Evolutionary conservation across 2,888 invertebrate genomes (phyloP), one percentile per base, ranked within the genome.

Genomic region (Eupithecia pulchellata): DNA sequence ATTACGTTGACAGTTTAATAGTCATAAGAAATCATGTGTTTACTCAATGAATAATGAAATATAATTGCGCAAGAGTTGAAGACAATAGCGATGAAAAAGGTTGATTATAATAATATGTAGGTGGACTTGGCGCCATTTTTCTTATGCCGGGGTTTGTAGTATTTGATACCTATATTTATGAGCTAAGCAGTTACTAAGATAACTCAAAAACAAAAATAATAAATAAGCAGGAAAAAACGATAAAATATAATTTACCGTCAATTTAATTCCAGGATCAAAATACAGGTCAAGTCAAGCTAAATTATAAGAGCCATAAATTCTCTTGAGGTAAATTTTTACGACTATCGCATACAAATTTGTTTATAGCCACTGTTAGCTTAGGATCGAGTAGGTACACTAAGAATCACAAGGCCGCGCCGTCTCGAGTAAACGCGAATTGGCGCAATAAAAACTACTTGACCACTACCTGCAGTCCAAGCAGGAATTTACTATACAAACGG

Each of bases 291-390:
- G 27, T 61, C 42, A 66, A 57, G 30, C n/a, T 61, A 57, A 68
- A 57, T 42, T 62, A 55, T 57, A 68, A 62, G 62, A 69, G 55
- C 17, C 36, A 73, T 78, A 75, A 78, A 77, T 77, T 74, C 64
- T 61, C 20, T 47, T 58, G 58, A 72, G 66, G 69, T 73, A 65
- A 66, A 74, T 67, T 75, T 77, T 77, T 75, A 77, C 70, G 77
- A 74, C 64, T 70, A 61, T 69, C 71, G 70, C 71, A 71, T 75
- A 74, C 74, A 77, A 73, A 77, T 77, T 75, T 70, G 77, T 75
- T 75, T 75, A 73, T 71, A 58, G 66, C 57, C 60, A 67, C 68
- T 75, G 75, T 77, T 75, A 61, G 75, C 73, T 77, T 77, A 75
- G 75, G 75, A 77, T 61, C 68, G 66, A 64, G 71, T 66, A 58